Conservation (phyloP, 2,113 vertebrate genomes). For the Megaceryle torquata region DNA sequence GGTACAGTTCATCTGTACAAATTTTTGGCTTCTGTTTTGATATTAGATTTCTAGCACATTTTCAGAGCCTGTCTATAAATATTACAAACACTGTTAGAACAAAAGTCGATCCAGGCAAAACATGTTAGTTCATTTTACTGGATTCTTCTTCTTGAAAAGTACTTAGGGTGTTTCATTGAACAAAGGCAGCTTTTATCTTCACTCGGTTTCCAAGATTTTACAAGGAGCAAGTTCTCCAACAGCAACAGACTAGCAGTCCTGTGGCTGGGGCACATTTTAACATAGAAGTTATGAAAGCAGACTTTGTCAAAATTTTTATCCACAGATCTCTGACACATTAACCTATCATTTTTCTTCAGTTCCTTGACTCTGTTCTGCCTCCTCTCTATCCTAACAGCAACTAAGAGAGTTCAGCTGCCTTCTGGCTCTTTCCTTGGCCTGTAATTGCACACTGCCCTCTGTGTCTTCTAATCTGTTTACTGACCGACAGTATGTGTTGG, state of each 20-base stretch:
- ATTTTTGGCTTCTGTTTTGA: not conserved
- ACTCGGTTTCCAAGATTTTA: not conserved
- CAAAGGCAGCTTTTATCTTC: not conserved
- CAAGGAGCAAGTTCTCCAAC: not conserved
- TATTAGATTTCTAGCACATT: not conserved
- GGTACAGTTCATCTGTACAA: not conserved
- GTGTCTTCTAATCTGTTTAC: conserved; percentile 43
- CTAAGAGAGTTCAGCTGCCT: not conserved
- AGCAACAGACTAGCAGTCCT: not conserved
- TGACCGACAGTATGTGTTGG: not conserved
- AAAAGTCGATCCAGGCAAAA: not conserved
- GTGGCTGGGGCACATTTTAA: not conserved
- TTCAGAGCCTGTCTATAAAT: not conserved
- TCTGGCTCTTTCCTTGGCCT: not conserved
- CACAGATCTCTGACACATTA: not conserved
- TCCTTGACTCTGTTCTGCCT: not conserved
- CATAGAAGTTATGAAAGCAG: not conserved
- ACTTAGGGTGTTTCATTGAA: not conserved
- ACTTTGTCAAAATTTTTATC: not conserved
- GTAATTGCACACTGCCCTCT: conserved; percentile 16
- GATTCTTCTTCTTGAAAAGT: not conserved
- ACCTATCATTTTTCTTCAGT: not conserved
- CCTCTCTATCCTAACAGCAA: not conserved
- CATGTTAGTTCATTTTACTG: not conserved
- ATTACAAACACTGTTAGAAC: not conserved